phyloP scores from a whole-genome alignment of 2,888 invertebrate species.

The Macrophya annulata region DNA sequence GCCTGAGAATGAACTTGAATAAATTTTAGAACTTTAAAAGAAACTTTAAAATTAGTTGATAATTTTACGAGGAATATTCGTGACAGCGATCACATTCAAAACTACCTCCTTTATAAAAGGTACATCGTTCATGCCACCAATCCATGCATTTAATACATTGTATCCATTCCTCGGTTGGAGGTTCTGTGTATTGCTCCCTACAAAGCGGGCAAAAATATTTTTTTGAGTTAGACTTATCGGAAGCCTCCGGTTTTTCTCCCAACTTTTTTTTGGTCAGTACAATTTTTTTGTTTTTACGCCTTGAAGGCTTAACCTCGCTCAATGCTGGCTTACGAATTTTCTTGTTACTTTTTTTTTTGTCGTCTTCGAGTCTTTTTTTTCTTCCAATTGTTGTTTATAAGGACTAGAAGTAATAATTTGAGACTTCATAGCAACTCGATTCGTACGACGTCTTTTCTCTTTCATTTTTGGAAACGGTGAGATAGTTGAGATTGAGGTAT shows the following conservation, averaged over 20 bases:
- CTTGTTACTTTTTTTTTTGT: background rate
- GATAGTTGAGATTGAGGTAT: background rate
- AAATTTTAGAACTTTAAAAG: background rate
- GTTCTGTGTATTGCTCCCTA: constrained; percentile 2
- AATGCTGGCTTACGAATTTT: constrained; percentile 4
- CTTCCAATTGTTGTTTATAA: background rate
- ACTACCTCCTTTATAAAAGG: constrained; percentile 26
- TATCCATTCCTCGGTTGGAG: constrained; percentile 25
- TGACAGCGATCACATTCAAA: constrained; percentile 15
- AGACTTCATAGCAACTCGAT: constrained; percentile 15
- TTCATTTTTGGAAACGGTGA: constrained; percentile 32
- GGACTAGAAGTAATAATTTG: constrained; percentile 28
- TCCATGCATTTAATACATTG: constrained; percentile 8
- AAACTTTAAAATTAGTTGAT: background rate
- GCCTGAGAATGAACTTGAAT: background rate
- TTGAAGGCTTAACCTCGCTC: background rate
- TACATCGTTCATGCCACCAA: constrained; percentile 38
- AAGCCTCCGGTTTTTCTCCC: background rate
- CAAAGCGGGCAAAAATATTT: constrained; percentile 22
- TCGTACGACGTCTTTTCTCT: constrained; percentile 8
- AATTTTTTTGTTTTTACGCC: background rate
- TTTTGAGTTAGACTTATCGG: background rate
- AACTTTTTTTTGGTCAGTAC: background rate
- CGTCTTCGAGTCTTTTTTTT: background rate
- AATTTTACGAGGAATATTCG: background rate